These are phyloP conservation scores for Anoplophora glabripennis DNA, from an alignment of 1,140 invertebrate genomes.

Conservation along the genomic window DNA sequence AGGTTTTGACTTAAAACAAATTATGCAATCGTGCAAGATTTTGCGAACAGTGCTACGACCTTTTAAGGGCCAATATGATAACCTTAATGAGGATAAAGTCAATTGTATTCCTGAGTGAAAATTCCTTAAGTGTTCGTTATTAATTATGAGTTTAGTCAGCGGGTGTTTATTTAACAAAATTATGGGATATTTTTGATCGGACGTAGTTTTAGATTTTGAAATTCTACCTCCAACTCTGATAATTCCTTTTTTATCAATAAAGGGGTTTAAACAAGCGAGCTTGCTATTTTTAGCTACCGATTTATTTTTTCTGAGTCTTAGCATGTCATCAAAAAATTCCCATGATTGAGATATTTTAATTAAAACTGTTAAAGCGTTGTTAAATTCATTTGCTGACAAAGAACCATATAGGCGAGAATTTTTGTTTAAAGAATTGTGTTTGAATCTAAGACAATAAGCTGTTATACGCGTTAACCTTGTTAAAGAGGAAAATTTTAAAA, in stretches of 20 bases:
- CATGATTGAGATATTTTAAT: slow-evolving; percentile 5
- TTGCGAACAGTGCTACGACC: slow-evolving; percentile 18
- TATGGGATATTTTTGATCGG: slow-evolving; percentile 37
- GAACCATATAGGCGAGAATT: background rate
- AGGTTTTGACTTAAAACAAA: too few species aligned
- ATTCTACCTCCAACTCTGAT: slow-evolving; percentile 49
- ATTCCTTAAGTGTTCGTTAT: slow-evolving; percentile 24
- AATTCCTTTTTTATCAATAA: slow-evolving; percentile 45
- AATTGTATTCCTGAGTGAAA: slow-evolving; percentile 24
- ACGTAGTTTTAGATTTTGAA: slow-evolving; percentile 25
- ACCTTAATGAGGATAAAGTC: slow-evolving; percentile 12
- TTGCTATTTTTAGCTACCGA: slow-evolving; percentile 11
- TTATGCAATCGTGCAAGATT: too few species aligned
- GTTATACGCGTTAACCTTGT: slow-evolving; percentile 1
- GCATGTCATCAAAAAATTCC: slow-evolving; percentile 7
- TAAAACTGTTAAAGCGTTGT: background rate
- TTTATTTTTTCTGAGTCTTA: background rate
- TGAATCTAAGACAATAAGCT: slow-evolving; percentile 20
- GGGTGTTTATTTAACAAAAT: slow-evolving; percentile 27
- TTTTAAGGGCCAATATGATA: slow-evolving; percentile 32
- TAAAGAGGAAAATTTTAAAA: background rate
- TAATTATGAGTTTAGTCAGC: slow-evolving; percentile 30
- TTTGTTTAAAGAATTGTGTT: background rate
- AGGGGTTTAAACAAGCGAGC: slow-evolving; percentile 38
- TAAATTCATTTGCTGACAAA: slow-evolving; percentile 2